These are phyloP conservation scores for Polymixis flavicincta DNA, from an alignment of 2,888 invertebrate genomes.

Conservation along the genomic window DNA sequence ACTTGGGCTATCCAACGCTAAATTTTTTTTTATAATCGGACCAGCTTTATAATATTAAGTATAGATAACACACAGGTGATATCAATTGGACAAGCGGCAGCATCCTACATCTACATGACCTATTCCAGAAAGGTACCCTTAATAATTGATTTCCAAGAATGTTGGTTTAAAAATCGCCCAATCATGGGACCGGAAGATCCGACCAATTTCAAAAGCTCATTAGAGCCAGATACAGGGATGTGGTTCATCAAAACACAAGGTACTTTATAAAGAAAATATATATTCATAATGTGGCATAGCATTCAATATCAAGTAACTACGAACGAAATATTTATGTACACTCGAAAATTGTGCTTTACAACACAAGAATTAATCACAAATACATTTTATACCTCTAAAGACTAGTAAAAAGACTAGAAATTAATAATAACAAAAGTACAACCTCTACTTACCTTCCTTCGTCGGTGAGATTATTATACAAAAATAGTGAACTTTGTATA, in stretches of 20 bases:
- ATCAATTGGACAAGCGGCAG: not conserved
- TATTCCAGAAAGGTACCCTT: not conserved
- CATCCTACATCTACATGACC: not conserved
- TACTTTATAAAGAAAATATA: slow-evolving; percentile 69
- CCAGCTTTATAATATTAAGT: too few relatives aligned
- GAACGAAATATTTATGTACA: slow-evolving; percentile 61
- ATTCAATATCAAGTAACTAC: slow-evolving; percentile 54
- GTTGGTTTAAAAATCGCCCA: not conserved
- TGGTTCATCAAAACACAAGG: slow-evolving; percentile 38
- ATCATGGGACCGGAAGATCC: not conserved
- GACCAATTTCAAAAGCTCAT: not conserved
- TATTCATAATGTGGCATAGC: slow-evolving; percentile 68
- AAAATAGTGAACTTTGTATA: slow-evolving; percentile 61
- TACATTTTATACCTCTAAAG: slow-evolving; percentile 54
- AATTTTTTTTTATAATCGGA: too few relatives aligned
- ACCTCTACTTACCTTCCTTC: slow-evolving; percentile 32
- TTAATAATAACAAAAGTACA: slow-evolving; percentile 46
- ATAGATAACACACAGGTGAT: not conserved
- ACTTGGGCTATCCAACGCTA: too few relatives aligned
- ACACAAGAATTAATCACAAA: slow-evolving; percentile 46
- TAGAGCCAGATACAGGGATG: not conserved
- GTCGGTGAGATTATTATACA: slow-evolving; percentile 53
- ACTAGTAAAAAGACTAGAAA: slow-evolving; percentile 62
- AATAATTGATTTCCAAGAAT: not conserved
- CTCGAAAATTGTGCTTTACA: slow-evolving; percentile 55